Conservation (phyloP, 2,888 invertebrate species). For the Tromatobia lineatoria region DNA sequence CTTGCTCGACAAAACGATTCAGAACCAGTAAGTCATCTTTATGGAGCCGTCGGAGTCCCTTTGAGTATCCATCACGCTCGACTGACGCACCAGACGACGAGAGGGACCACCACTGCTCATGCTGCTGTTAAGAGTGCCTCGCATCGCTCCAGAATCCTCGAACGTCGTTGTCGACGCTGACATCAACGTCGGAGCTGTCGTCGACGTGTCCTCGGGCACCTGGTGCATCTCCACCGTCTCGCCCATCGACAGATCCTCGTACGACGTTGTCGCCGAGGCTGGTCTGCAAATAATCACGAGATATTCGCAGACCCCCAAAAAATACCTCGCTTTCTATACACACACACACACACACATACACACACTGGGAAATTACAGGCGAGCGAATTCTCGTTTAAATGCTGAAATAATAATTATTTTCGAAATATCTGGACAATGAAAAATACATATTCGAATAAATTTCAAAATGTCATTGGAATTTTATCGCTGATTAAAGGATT, state of each 20-base stretch:
- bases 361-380: not conserved
- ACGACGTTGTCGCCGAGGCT: slow-evolving; percentile 87
- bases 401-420: no score
- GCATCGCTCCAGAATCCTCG: slow-evolving; percentile 53
- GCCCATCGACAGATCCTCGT: slow-evolving; percentile 91
- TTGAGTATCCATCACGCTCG: slow-evolving; percentile 94
- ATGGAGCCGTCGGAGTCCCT: slow-evolving; percentile 92
- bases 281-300: slow-evolving; percentile 85
- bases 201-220: slow-evolving; percentile 69
- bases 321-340: slow-evolving; percentile 16
- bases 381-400: not conserved
- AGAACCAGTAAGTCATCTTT: slow-evolving; percentile 96
- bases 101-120: slow-evolving; percentile 45
- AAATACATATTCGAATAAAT: no score
- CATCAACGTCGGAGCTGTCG: not conserved
- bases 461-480: no score
- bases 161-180: slow-evolving; percentile 46
- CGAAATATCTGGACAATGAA: no score
- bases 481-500: no score
- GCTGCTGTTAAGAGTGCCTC: slow-evolving; percentile 44
- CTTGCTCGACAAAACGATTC: slow-evolving; percentile 70
- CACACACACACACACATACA: not conserved
- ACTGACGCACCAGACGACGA: slow-evolving; percentile 91
- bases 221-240: slow-evolving; percentile 83
- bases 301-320: slow-evolving; percentile 19